Evolutionary conservation across 2,797 vertebrate genomes (phyloP).

Genomic region (Microctenopoma stevenorrisi): DNA sequence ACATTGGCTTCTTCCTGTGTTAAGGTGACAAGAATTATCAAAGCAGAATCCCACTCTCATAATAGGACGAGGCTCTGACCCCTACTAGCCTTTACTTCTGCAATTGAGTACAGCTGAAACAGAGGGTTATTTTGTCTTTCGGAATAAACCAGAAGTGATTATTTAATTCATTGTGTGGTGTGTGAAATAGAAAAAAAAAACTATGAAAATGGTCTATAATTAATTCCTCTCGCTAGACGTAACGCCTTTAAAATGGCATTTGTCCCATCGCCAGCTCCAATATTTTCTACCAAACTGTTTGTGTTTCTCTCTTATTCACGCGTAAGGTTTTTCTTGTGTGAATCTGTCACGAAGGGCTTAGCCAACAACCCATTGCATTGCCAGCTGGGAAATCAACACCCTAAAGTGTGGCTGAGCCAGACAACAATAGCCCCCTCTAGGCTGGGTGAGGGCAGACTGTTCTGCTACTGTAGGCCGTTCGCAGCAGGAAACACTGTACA

Average conservation of each 20-base stretch:
- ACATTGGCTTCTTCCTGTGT: slow-evolving; percentile 62
- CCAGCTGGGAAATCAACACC: slow-evolving; percentile 69
- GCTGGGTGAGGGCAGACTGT: slow-evolving; percentile 21
- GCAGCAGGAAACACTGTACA: slow-evolving; percentile 54
- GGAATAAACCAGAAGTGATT: not conserved
- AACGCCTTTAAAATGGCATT: not conserved
- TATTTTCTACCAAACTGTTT: not conserved
- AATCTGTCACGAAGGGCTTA: slow-evolving; percentile 16
- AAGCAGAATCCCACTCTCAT: slow-evolving; percentile 18
- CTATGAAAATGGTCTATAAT: not conserved
- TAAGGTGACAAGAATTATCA: slow-evolving; percentile 63
- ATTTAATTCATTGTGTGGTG: not conserved
- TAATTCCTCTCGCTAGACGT: not conserved
- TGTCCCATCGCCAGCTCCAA: not conserved
- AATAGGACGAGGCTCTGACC: slow-evolving; percentile 40
- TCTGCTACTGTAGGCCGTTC: slow-evolving; percentile 42
- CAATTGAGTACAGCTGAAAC: not conserved
- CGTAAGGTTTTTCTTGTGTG: not conserved
- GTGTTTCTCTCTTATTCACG: not conserved
- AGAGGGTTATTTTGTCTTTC: not conserved
- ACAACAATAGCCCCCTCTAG: slow-evolving; percentile 63
- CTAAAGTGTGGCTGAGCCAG: slow-evolving; percentile 32
- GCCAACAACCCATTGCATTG: slow-evolving; percentile 24
- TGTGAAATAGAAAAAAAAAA: not conserved
- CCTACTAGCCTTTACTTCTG: slow-evolving; percentile 29